Base-by-base conservation (phyloP, 2,113 vertebrate species). In the Gambusia affinis region DNA sequence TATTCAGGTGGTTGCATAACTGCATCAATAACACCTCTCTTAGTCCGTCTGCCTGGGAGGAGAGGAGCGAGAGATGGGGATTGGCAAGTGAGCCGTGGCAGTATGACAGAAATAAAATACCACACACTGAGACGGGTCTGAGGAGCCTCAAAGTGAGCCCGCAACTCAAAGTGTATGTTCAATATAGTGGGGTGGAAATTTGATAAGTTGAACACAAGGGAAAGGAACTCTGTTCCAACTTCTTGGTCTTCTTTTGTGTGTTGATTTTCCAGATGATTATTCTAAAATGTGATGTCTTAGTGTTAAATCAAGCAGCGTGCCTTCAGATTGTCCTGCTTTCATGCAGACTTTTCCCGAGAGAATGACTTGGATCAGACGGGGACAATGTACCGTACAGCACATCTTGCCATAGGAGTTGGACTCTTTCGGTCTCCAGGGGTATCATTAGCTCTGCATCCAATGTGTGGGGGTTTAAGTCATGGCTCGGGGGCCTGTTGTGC, bases 1-100 rank as follows among this genome's bases (percentile, higher is more conserved):
- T 92, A 90, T 91, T 90, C 89, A 89, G 54, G 64, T 28, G 47
- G 76, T 91, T 92, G 84, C 76, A 78, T 86, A 92, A 92, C 76
- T 54, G 70, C 81, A 84, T 91, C 65, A 62, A 86, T 84, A 81
- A 84, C 77, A 87, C 76, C 67, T 75, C 85, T 78, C 72, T 82
- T 73, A 47, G 74, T 66, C 67, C 64, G 57, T 24, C 8, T 71
- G 82, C 65, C 83, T 78, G 67, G 57, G 70, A 78, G 78, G 75
- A 81, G 69, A 63, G 77, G 71, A 63, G 77, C 4, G 64, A 76
- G 60, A 71, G 83, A 87, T 78, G 6, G 1, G 57, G 72, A 73
- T 51, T 80, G 73, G 80, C 70, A 71, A 76, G 62, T 76, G 78
- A 86, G 67, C 70, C 63, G 63, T 69, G 75, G 70, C 69, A 62